Conservation (phyloP, 2,888 invertebrate genomes). For the Plutella xylostella region DNA sequence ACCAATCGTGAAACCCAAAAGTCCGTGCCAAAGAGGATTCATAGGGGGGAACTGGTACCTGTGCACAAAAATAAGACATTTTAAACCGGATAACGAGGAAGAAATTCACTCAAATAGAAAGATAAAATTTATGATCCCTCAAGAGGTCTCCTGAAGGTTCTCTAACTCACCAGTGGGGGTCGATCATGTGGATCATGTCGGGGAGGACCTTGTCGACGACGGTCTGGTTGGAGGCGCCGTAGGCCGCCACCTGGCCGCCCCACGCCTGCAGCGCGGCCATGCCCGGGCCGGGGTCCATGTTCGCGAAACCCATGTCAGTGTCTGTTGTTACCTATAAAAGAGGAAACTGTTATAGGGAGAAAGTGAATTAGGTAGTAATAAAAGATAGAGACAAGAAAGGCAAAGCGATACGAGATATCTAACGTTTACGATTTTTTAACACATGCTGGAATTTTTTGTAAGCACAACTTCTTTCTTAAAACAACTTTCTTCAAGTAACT, state of each 20-base stretch:
- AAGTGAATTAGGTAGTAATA: neutral
- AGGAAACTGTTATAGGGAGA: no score
- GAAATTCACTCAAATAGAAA: neutral
- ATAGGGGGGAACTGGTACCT: conserved; percentile 91
- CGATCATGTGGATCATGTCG: conserved; percentile 81
- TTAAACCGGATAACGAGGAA: neutral
- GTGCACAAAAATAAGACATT: conserved; percentile 17
- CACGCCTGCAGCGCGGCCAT: conserved; percentile 58
- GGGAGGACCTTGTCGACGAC: conserved; percentile 85
- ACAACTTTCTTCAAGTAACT: neutral
- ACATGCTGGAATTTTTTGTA: neutral
- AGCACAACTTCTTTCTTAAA: neutral
- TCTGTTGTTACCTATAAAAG: neutral
- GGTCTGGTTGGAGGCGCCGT: conserved; percentile 76
- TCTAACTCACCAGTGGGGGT: conserved; percentile 77
- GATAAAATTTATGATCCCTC: no score
- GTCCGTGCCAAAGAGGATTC: conserved; percentile 89
- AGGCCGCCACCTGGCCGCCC: conserved; percentile 57
- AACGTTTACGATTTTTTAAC: neutral
- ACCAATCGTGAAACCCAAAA: conserved; percentile 83
- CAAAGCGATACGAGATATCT: neutral
- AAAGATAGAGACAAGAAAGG: neutral
- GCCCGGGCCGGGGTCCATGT: conserved; percentile 56
- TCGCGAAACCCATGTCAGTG: conserved; percentile 44
- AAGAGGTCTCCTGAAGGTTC: no score